Percentiles rank a stretch among this genome's conserved stretches.
phyloP scores from a whole-genome alignment of 2,113 vertebrate genomes.

The Hydrolagus affinis region DNA sequence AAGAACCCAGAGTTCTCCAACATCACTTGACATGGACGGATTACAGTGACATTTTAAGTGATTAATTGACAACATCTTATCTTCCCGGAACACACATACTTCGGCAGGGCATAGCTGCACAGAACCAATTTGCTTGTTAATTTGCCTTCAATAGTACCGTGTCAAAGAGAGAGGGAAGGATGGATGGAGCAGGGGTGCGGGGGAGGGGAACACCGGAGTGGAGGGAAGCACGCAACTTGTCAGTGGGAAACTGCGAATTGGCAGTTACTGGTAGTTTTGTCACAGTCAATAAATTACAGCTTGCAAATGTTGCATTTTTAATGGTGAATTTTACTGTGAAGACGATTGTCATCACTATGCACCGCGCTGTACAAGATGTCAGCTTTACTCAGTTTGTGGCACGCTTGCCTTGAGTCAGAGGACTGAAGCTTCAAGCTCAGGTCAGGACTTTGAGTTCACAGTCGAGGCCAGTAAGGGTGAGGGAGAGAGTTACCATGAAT shows the following conservation, averaged over 20 bases:
- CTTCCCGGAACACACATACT: slow-evolving; percentile 36
- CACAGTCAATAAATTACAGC: slow-evolving; percentile 46
- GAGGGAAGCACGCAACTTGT: background rate
- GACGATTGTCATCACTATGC: background rate
- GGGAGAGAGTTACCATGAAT: no score
- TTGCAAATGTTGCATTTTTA: slow-evolving; percentile 34
- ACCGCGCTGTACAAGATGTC: background rate
- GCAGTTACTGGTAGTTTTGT: slow-evolving; percentile 39
- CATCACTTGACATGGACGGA: slow-evolving; percentile 29
- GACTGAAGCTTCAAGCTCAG: no score
- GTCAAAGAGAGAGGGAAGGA: slow-evolving; percentile 46
- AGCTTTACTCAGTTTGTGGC: no score
- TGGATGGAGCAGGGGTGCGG: no score
- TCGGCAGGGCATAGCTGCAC: slow-evolving; percentile 39
- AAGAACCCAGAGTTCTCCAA: background rate
- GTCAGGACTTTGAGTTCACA: no score
- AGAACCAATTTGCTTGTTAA: slow-evolving; percentile 49
- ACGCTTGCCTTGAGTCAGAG: no score
- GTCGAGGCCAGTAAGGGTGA: no score
- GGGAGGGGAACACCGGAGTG: slow-evolving; percentile 35
- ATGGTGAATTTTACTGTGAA: background rate
- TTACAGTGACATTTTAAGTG: slow-evolving; percentile 39
- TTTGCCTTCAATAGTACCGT: slow-evolving; percentile 42
- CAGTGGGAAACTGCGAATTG: slow-evolving; percentile 37
- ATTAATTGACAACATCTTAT: slow-evolving; percentile 43